Evolutionary conservation across 1,140 invertebrate species (phyloP), one percentile per base, ranked within the genome.

Genomic region (Sarcophaga bullata): DNA sequence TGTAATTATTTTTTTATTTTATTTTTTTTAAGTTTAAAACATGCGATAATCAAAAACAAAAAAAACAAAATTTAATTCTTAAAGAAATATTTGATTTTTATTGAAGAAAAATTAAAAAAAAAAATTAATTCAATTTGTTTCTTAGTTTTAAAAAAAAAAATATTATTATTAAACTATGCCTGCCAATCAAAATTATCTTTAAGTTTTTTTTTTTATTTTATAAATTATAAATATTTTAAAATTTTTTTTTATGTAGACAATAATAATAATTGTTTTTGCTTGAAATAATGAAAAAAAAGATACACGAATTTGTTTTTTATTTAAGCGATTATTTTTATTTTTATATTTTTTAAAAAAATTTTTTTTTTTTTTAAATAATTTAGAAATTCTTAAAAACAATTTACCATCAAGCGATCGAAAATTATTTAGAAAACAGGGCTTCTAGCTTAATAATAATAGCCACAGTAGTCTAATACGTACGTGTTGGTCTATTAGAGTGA

Each of bases 51-150:
- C 54, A 49, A 83, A 58, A 73, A 15, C 8, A 80, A 68, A 81
- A 49, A 83, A 58, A 73, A 15, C 50, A 50, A 2, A 37, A 2
- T 37, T 37, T 37, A 81, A 73, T 81, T 73, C 52, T 81, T 73
- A 73, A 81, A 62, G 58, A 81, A 73, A 81, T 50, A 52, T 11
- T 19, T 80, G 50, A 9, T 80, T 52, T 15, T 73, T 37, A 54
- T 80, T 11, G 54, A 54, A 54, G 11, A 73, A 73, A 25, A 73
- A 73, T 46, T n/a, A 0, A 68, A 68, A 83, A 82, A 81, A 84
- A 84, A 84, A 84, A 80, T 73, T 80, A 84, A 81, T 84, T 62
- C 80, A 84, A 84, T 81, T 84, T 84, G 13, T n/a, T 52, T 76
- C 54, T 58, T 62, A 37, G 25, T 37, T 37, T 80, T 54, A 80